These are phyloP conservation scores for Recurvirostra avosetta DNA, from an alignment of 2,113 vertebrate species.

Conservation along the genomic window DNA sequence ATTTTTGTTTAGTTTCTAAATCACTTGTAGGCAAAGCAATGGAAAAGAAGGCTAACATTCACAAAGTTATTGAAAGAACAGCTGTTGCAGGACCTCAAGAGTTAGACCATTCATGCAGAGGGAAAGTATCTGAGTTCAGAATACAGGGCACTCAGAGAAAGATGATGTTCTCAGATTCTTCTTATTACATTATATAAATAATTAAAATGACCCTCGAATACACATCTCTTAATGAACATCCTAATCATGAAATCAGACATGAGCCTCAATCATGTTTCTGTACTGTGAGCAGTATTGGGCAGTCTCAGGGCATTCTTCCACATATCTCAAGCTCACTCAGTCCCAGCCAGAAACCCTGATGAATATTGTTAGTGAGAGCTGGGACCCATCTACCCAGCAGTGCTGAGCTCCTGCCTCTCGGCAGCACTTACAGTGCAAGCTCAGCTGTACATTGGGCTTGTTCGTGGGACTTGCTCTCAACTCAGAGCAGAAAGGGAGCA, in stretches of 20 bases:
- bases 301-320: background rate
- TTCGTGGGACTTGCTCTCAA: accelerated
- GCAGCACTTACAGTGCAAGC: background rate
- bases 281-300: background rate
- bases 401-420: accelerated
- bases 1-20: background rate
- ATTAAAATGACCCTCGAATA: background rate
- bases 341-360: background rate
- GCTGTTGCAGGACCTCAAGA: background rate
- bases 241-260: background rate
- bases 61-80: background rate
- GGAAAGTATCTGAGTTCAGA: background rate
- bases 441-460: accelerated
- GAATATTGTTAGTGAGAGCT: background rate
- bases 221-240: background rate
- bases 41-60: background rate
- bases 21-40: background rate
- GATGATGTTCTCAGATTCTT: background rate
- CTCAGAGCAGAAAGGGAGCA: background rate
- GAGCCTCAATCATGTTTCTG: accelerated
- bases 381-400: background rate
- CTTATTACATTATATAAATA: background rate
- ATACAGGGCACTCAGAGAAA: background rate
- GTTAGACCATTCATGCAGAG: background rate
- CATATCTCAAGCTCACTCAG: background rate